Conservation (phyloP, 2,888 invertebrate genomes). For the Mechanitis messenoides region DNA sequence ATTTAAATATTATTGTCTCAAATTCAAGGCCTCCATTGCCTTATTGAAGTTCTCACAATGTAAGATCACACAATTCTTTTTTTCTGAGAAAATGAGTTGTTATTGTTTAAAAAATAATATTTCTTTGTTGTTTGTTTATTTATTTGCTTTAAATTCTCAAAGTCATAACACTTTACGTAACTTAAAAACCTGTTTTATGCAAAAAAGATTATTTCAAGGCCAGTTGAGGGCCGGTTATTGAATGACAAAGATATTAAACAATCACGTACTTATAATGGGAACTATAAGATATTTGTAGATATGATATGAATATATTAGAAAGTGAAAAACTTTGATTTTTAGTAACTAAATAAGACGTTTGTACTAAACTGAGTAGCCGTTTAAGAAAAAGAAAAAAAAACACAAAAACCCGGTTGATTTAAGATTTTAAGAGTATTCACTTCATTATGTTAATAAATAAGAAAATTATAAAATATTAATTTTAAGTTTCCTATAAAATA, state of each 20-base stretch:
- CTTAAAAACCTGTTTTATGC: background rate
- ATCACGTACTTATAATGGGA: background rate
- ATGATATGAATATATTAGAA: too few relatives aligned
- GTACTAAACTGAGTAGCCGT: too few relatives aligned
- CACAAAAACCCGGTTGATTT: too few relatives aligned
- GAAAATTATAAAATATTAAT: too few relatives aligned
- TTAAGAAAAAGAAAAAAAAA: too few relatives aligned
- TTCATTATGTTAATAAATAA: too few relatives aligned
- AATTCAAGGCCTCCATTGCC: conserved; percentile 24
- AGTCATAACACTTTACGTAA: background rate
- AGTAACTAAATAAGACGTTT: too few relatives aligned
- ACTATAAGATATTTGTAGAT: too few relatives aligned
- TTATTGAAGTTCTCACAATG: conserved; percentile 9
- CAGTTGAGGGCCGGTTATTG: background rate
- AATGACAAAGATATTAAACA: background rate
- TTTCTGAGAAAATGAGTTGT: background rate
- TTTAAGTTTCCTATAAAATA: too few relatives aligned
- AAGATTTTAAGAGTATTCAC: too few relatives aligned
- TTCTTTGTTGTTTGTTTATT: background rate
- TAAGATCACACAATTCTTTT: background rate
- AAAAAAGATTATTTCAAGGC: background rate
- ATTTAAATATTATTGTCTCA: conserved; percentile 28
- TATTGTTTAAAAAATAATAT: background rate
- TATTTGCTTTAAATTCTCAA: background rate
- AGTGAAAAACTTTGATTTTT: too few relatives aligned